Evolutionary conservation across 2,888 invertebrate genomes (phyloP).

Genomic region (Cabera pusaria): DNA sequence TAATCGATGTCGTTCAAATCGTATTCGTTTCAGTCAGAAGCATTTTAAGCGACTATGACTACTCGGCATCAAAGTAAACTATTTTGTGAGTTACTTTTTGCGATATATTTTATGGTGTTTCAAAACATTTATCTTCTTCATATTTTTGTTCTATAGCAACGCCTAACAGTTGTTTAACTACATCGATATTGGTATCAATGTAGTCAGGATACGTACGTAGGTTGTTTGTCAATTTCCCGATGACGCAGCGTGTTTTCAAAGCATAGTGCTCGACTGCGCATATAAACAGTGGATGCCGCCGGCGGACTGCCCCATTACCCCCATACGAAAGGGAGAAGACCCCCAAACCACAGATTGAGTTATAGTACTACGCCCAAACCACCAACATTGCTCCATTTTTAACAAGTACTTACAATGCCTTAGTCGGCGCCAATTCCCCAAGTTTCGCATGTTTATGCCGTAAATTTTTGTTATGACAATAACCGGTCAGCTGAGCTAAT

Average conservation of each 20-base stretch:
- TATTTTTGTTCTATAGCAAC: no score
- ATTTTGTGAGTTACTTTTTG: no score
- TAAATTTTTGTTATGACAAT: constrained; percentile 62
- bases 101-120: no score
- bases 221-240: constrained; percentile 71
- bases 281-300: constrained; percentile 67
- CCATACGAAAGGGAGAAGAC: constrained; percentile 27
- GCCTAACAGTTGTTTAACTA: no score
- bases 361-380: no score
- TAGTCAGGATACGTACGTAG: no score
- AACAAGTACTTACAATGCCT: constrained; percentile 58
- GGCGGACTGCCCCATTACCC: constrained; percentile 35
- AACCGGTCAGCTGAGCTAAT: constrained; percentile 61
- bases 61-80: no score
- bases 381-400: constrained; percentile 61
- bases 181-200: constrained; percentile 29
- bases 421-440: constrained; percentile 42
- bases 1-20: constrained; percentile 45
- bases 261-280: constrained; percentile 62
- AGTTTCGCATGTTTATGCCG: constrained; percentile 58
- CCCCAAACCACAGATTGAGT: no score
- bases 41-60: no score
- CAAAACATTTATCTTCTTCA: no score
- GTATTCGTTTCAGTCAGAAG: constrained; percentile 16
- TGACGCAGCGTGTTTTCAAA: constrained; percentile 69